A percentile compares a stretch with the other conserved stretches of the same genome.
Evolutionary conservation across 2,888 invertebrate genomes (phyloP).

Genomic region (Dryobotodes eremita): DNA sequence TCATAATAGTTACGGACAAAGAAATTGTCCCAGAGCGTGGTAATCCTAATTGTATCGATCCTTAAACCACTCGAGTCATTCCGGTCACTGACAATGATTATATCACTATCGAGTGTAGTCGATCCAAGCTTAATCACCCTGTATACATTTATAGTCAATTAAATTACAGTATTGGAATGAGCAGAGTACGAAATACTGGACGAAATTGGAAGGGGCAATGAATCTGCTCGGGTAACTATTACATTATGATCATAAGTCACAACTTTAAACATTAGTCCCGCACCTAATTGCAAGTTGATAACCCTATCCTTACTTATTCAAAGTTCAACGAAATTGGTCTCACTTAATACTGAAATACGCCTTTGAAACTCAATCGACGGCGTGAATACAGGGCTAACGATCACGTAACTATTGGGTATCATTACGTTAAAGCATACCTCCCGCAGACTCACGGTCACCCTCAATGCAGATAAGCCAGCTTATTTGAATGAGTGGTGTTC

Average conservation of each 20-base stretch:
- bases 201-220: slow-evolving; percentile 16
- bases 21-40: background rate
- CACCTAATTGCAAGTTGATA: slow-evolving; percentile 39
- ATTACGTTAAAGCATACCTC: slow-evolving; percentile 45
- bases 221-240: slow-evolving; percentile 19
- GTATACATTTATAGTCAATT: slow-evolving; percentile 27
- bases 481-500: slow-evolving; percentile 78
- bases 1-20: background rate
- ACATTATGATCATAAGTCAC: slow-evolving; percentile 36
- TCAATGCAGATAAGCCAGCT: slow-evolving; percentile 72
- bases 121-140: slow-evolving; percentile 17
- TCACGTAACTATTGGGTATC: slow-evolving; percentile 49
- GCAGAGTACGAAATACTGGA: background rate
- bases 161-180: slow-evolving; percentile 33
- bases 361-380: slow-evolving; percentile 36
- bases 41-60: slow-evolving; percentile 20
- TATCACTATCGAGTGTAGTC: slow-evolving; percentile 33
- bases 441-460: slow-evolving; percentile 52
- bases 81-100: slow-evolving; percentile 39
- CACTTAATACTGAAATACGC: slow-evolving; percentile 31
- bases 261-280: slow-evolving; percentile 42
- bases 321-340: slow-evolving; percentile 40
- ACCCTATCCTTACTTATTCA: slow-evolving; percentile 10
- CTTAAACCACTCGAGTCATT: slow-evolving; percentile 29
- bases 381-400: slow-evolving; percentile 45